Evolutionary conservation across 2,113 vertebrate species (phyloP).

Genomic region (Paracyprichromis sp.): DNA sequence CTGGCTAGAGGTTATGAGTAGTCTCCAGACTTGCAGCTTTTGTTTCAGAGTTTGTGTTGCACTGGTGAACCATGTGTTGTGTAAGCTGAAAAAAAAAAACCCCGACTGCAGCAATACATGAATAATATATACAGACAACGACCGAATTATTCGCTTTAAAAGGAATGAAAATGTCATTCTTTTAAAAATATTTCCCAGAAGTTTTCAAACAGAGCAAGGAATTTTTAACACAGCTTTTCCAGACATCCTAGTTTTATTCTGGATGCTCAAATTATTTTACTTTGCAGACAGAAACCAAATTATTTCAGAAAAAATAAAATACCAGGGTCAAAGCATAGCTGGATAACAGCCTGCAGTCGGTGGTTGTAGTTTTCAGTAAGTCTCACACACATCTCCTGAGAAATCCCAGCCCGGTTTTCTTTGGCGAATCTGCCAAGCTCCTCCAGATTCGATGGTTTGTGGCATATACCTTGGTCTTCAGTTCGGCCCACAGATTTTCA

Average conservation of each 20-base stretch:
- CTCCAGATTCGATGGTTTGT: background rate
- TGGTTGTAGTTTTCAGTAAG: background rate
- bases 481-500: background rate
- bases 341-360: background rate
- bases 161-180: background rate
- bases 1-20: background rate
- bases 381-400: background rate
- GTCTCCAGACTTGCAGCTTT: background rate
- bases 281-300: background rate
- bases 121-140: background rate
- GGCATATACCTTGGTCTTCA: background rate
- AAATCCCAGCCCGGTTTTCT: background rate
- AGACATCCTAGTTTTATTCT: background rate
- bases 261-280: background rate
- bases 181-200: background rate
- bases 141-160: background rate
- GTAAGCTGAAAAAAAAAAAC: background rate
- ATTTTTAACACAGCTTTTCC: background rate
- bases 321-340: background rate
- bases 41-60: background rate
- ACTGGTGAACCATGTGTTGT: background rate
- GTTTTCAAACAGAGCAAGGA: background rate
- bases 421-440: background rate
- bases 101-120: background rate
- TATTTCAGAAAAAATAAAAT: background rate